Conservation (phyloP, 2,113 vertebrate species). For the Lepus europaeus region DNA sequence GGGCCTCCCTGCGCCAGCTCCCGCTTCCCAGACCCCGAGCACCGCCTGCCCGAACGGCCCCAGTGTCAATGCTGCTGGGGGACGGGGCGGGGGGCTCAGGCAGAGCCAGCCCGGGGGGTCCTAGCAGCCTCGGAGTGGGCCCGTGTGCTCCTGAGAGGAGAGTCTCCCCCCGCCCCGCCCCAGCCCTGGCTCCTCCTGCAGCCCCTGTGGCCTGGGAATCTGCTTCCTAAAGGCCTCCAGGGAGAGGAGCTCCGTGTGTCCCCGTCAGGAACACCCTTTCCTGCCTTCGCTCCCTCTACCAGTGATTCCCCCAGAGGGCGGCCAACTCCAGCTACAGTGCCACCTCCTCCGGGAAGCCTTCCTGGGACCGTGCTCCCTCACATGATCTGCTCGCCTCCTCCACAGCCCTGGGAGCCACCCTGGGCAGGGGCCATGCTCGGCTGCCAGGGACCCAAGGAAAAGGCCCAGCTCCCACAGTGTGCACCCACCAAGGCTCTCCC, state of each 20-base stretch:
- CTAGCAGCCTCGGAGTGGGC: too few relatives aligned
- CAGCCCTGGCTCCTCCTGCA: neutral
- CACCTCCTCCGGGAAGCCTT: neutral
- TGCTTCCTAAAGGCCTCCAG: neutral
- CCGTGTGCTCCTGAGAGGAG: neutral
- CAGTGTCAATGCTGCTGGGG: neutral
- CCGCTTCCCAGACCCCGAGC: neutral
- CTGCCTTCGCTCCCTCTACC: neutral
- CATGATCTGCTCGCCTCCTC: too few relatives aligned
- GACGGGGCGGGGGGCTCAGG: too few relatives aligned
- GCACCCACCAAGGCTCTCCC: too few relatives aligned
- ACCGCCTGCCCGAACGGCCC: neutral
- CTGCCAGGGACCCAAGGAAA: neutral
- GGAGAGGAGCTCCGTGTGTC: neutral
- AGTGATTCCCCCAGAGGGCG: neutral
- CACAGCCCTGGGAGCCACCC: fast-evolving
- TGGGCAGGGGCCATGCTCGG: neutral
- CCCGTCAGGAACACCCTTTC: too few relatives aligned
- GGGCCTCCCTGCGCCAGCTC: fast-evolving
- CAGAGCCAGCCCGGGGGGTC: too few relatives aligned
- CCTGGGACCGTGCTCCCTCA: neutral
- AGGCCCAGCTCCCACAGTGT: neutral
- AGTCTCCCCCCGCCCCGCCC: neutral
- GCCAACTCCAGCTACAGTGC: neutral
- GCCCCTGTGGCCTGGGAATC: too few relatives aligned